Evolutionary conservation across 1,140 invertebrate genomes (phyloP).

Genomic region (Pachyrhynchus sulphureomaculatus): DNA sequence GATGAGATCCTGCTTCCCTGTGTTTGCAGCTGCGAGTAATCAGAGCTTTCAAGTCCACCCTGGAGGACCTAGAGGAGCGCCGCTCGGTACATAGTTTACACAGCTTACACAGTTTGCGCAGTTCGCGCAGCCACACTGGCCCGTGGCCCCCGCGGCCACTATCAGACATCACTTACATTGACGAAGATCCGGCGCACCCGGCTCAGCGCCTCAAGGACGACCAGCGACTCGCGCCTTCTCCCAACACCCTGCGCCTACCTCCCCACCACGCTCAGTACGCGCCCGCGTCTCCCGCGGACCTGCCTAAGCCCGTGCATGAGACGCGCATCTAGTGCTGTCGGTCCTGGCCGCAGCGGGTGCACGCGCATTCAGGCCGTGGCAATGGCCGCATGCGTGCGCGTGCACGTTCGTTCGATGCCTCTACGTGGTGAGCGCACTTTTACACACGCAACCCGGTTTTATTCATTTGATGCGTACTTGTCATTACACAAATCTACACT

Average conservation of each 20-base stretch:
- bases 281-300: slow-evolving; percentile 53
- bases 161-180: slow-evolving; percentile 90
- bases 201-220: slow-evolving; percentile 54
- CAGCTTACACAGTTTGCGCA: slow-evolving; percentile 91
- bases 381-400: slow-evolving; percentile 1
- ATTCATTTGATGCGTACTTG: slow-evolving; percentile 7
- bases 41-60: slow-evolving; percentile 98
- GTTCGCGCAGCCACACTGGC: slow-evolving; percentile 77
- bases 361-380: slow-evolving; percentile 14
- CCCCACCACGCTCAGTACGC: slow-evolving; percentile 48
- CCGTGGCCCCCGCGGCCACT: slow-evolving; percentile 73
- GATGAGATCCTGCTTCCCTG: slow-evolving; percentile 55
- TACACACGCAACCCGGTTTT: not conserved
- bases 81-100: slow-evolving; percentile 96
- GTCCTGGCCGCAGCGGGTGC: slow-evolving; percentile 41
- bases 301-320: slow-evolving; percentile 69
- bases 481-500: slow-evolving; percentile 3
- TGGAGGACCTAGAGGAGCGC: slow-evolving; percentile 99
- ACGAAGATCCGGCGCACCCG: slow-evolving; percentile 75
- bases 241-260: slow-evolving; percentile 48
- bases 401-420: slow-evolving; percentile 12
- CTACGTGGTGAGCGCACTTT: slow-evolving; percentile 21
- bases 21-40: slow-evolving; percentile 99
- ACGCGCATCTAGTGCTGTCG: slow-evolving; percentile 64
- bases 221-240: slow-evolving; percentile 50